Evolutionary conservation across 1,140 invertebrate genomes (phyloP), one percentile per base, ranked within the genome.

Genomic region (Aleiodes sp.): DNA sequence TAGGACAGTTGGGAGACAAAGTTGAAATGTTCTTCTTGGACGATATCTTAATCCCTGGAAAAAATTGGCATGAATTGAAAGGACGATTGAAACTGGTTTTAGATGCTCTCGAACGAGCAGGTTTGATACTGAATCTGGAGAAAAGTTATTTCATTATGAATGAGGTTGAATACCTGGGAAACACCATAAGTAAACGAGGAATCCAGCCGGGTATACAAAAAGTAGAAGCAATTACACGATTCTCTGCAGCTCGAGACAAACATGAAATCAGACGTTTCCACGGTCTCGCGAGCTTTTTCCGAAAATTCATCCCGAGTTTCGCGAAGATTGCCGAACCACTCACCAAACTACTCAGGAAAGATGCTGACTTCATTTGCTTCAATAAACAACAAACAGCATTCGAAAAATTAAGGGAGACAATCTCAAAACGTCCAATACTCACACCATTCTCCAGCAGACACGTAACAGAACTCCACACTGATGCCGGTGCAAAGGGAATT

Each of bases 251-350:
- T 10, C 71, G 56, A 28, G 79, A 76, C 62, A 63, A 75, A 14
- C 74, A 79, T 33, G 63, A 78, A 24, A 46, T 87, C 1, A 66
- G 80, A 41, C 67, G 70, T 46, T 85, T 87, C 57, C 62, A 86
- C 6, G 85, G 87, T 16, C 68, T 88, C 9, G 63, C 74, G 3
- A 74, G 72, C 21, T 85, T 77, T 70, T 84, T 83, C 72, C 68
- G 78, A 41, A 70, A 75, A 39, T 86, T 84, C 71, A 70, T 83
- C 9, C 52, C 70, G 65, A 68, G 73, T 31, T 81, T 76, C 59
- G 76, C 79, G 0, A 2, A 73, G 7, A 76, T 78, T 31, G 76
- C 76, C 10, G 52, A 64, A 71, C 77, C 77, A 0, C 63, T 83
- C 4, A 80, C 75, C 24, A 52, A 75, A 19, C 63, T 82, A n/a